Evolutionary conservation across 2,888 invertebrate genomes (phyloP), one percentile per base, ranked within the genome.

Genomic region (Papilio gigon): DNA sequence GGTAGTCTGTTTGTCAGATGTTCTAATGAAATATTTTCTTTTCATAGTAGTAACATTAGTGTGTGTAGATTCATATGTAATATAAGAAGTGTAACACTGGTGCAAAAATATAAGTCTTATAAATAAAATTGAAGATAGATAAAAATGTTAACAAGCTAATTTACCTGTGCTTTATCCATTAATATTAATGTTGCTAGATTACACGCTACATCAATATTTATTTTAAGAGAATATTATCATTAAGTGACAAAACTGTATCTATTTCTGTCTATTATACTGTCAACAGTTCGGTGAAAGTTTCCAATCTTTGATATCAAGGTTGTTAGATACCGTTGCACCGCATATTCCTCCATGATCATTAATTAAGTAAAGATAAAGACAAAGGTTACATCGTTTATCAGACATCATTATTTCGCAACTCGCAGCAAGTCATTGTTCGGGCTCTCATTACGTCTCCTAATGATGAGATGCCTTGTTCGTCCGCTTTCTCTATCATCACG

Each of bases 401-500:
- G n/a, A 53, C 59, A 35, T 59, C 65, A 60, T 66, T 60, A 66
- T 60, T 60, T 50, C 50, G 59, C 60, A 27, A 59, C 20, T 42
- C 22, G 33, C 5, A 17, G 61, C 22, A 17, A 61, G 40, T 72
- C 47, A 75, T 77, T 77, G 78, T 79, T 77, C 72, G 30, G 42
- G 59, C 70, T 74, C 75, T 71, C 71, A 76, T 75, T 79, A 78
- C 77, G 73, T 72, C 78, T 79, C 77, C 76, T 82, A 81, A 83
- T 78, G 78, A 76, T 73, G 75, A 71, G 62, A 61, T 71, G 76
- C 71, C 76, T 80, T 76, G 80, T 83, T 80, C 82, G 77, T 78
- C 76, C 75, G 84, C 84, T 85, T 84, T 85, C 83, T 78, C 83
- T 73, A 72, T n/a, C 65, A 74, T 80, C 82, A 83, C 80, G 84